Base-by-base conservation (phyloP, 2,797 vertebrate species). In the Macropus fuliginosus region DNA sequence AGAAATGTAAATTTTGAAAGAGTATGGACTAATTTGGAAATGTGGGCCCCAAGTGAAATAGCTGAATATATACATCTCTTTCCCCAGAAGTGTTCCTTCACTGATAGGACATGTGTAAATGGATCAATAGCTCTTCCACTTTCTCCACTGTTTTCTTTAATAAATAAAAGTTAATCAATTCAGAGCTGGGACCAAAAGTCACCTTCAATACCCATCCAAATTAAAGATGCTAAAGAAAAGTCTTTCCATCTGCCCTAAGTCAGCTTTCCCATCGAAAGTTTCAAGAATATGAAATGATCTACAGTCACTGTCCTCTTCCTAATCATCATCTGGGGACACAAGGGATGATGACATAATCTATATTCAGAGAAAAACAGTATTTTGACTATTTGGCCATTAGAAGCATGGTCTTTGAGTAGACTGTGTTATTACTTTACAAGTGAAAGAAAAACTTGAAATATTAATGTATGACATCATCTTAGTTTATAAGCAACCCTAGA, bases 371-470 rank as follows among this genome's bases (percentile, higher is more conserved):
- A 90, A 90, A 90, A 54, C 5, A 90, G 50, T 2, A 10, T 46
- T 90, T 90, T 54, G 27, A 29, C 28, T 90, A 27, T 90, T 27
- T 11, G 27, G 50, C n/a, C 81, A 10, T 27, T 52, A 29, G 34
- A 54, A 54, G 21, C 28, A 50, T 90, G 40, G 29, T 6, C 28
- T 90, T 54, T 81, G 66, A 81, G 11, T 90, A 54, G 52, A 90
- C 50, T 54, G 54, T 90, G 24, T 34, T 11, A 90, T 52, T 90
- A 52, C 28, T 31, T 90, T 90, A 90, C 27, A 90, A 90, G 14
- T 90, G 52, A 90, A 90, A 90, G 81, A 90, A 90, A 54, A 90
- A 54, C 54, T 54, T 90, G 28, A 90, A 90, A 52, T 54, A 90
- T 5, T 90, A 31, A 90, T 54, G 52, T 5, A 14, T 90, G 50